Conservation (phyloP, 35 echinoderm and acorn worm genomes). For the Amphiura filiformis region DNA sequence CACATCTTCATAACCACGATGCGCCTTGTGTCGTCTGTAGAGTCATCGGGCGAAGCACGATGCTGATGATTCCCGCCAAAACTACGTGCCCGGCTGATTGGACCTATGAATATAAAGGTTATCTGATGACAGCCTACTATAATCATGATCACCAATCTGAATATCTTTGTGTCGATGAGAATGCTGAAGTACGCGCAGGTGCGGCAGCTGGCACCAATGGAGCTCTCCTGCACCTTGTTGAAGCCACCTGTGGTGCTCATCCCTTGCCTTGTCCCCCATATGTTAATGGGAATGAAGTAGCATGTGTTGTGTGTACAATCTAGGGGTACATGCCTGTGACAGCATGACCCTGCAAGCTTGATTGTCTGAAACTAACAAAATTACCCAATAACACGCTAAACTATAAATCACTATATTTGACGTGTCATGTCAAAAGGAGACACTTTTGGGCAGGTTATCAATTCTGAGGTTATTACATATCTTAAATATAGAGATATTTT, state of each 20-base stretch:
- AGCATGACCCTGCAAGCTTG: too few relatives aligned
- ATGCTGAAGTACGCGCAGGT: slow-evolving; percentile 8
- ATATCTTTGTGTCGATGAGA: slow-evolving; percentile 39
- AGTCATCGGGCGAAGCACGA: background rate
- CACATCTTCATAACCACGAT: slow-evolving; percentile 18
- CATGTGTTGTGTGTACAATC: slow-evolving; percentile 9
- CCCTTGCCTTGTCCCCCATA: slow-evolving; percentile 12
- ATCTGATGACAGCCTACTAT: slow-evolving; percentile 21
- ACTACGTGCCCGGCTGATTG: slow-evolving; percentile 23
- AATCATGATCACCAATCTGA: background rate
- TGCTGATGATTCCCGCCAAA: slow-evolving; percentile 40
- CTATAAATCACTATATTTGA: too few relatives aligned
- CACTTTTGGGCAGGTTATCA: too few relatives aligned
- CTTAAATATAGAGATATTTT: too few relatives aligned
- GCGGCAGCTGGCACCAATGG: background rate
- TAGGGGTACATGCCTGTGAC: too few relatives aligned
- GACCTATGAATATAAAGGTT: slow-evolving; percentile 46
- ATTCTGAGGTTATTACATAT: too few relatives aligned
- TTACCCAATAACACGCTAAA: too few relatives aligned
- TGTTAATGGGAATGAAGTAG: background rate
- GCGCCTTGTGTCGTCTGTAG: slow-evolving; percentile 34
- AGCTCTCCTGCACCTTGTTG: slow-evolving; percentile 26
- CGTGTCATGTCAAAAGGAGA: too few relatives aligned
- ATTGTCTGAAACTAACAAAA: too few relatives aligned
- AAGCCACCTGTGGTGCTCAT: slow-evolving; percentile 14